phyloP scores from a whole-genome alignment of 2,888 invertebrate species.

The Rhingia rostrata region DNA sequence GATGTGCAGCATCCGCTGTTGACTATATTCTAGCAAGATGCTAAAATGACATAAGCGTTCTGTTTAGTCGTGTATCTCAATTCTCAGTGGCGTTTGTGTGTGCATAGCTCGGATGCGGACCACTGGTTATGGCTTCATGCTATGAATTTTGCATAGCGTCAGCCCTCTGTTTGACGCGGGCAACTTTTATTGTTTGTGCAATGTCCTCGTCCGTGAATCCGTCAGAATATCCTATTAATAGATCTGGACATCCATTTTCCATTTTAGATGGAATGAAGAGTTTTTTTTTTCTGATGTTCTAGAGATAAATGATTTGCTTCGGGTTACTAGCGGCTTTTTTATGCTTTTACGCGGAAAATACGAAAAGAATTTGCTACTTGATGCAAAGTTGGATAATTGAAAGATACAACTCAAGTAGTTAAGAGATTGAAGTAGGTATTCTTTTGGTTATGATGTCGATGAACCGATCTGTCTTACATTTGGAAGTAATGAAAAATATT shows the following conservation, averaged over 20 bases:
- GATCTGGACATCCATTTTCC: slow-evolving; percentile 24
- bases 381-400: too few relatives aligned
- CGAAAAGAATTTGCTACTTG: slow-evolving; percentile 35
- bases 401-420: too few relatives aligned
- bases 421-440: too few relatives aligned
- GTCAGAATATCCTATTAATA: slow-evolving; percentile 53
- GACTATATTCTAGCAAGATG: slow-evolving; percentile 10
- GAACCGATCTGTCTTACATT: too few relatives aligned
- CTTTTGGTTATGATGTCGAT: too few relatives aligned
- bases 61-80: slow-evolving; percentile 52
- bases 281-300: not conserved
- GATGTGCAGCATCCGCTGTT: slow-evolving; percentile 67
- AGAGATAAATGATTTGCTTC: slow-evolving; percentile 38
- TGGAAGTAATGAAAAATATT: too few relatives aligned
- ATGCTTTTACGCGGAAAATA: not conserved
- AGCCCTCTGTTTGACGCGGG: slow-evolving; percentile 37
- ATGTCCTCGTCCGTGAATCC: slow-evolving; percentile 64
- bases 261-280: slow-evolving; percentile 26
- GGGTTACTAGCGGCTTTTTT: slow-evolving; percentile 20
- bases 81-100: not conserved
- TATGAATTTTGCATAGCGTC: slow-evolving; percentile 47
- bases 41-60: slow-evolving; percentile 68
- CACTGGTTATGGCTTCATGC: slow-evolving; percentile 50
- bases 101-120: not conserved
- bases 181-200: slow-evolving; percentile 51